Evolutionary conservation across 2,113 vertebrate genomes (phyloP).

Genomic region (Limnothrissa miodon): DNA sequence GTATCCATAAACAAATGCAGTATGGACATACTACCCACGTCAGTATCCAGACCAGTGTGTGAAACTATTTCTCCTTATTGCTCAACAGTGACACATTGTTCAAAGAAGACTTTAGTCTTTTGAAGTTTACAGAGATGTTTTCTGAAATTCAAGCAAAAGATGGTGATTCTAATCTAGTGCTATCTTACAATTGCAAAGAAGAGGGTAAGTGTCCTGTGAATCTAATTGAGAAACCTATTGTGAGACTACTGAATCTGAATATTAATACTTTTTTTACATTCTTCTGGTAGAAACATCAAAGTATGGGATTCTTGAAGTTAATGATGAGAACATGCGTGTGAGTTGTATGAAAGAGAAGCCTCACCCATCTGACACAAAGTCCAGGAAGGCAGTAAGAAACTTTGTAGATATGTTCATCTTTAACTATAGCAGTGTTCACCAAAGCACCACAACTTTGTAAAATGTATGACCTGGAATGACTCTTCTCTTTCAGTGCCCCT

Average conservation of each 20-base stretch:
- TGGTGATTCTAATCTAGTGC: conserved; percentile 63
- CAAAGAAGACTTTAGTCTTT: conserved; percentile 78
- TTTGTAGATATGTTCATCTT: not conserved
- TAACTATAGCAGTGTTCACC: not conserved
- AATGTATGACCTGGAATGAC: not conserved
- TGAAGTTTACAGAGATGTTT: conserved; percentile 56
- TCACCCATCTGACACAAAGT: conserved; percentile 62
- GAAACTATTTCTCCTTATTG: not conserved
- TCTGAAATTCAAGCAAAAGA: conserved; percentile 50
- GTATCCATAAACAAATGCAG: not conserved
- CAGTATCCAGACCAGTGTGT: not conserved
- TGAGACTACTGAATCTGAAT: not conserved
- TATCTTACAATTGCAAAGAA: conserved; percentile 74
- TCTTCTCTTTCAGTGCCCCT: conserved; percentile 70
- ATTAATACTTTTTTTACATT: not conserved
- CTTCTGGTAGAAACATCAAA: conserved; percentile 68
- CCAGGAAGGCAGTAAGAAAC: conserved; percentile 71
- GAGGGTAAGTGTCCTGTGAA: conserved; percentile 60
- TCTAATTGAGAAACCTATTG: not conserved
- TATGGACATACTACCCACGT: not conserved
- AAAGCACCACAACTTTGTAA: not conserved
- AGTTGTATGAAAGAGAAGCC: conserved; percentile 76
- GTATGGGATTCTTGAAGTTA: conserved; percentile 77
- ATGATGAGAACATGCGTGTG: conserved; percentile 53
- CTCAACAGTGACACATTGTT: conserved; percentile 75